Conservation (phyloP, 1,140 invertebrate species). For the Papilio machaon region DNA sequence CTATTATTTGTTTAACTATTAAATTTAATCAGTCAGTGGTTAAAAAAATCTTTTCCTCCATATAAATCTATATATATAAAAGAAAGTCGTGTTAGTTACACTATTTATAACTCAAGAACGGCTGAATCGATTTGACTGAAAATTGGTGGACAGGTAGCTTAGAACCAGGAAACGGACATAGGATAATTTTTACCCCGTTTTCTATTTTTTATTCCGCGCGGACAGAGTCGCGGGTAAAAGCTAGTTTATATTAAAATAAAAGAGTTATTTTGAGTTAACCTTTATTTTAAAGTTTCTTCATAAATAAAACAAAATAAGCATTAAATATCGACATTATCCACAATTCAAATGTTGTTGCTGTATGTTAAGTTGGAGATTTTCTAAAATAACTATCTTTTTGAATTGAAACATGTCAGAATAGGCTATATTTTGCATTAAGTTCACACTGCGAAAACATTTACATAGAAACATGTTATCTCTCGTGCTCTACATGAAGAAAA, state of each 20-base stretch:
- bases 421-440: neutral
- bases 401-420: constrained; percentile 5
- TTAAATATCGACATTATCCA: constrained; percentile 70
- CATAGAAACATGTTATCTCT: neutral
- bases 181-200: no score
- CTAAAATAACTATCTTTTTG: constrained; percentile 22
- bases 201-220: no score
- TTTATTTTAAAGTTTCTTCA: constrained; percentile 76
- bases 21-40: no score
- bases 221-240: no score
- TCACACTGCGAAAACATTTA: neutral
- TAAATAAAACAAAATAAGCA: constrained; percentile 80
- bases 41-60: neutral
- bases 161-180: no score
- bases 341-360: constrained; percentile 59
- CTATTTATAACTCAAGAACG: no score
- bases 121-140: no score
- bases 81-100: no score
- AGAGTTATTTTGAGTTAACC: constrained; percentile 64
- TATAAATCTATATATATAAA: no score
- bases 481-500: neutral
- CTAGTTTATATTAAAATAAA: constrained; percentile 39
- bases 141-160: no score
- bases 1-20: no score
- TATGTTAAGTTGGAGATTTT: constrained; percentile 39